Evolutionary conservation across 1,140 invertebrate genomes (phyloP), one percentile per base, ranked within the genome.

Genomic region (Pomacea maculata): DNA sequence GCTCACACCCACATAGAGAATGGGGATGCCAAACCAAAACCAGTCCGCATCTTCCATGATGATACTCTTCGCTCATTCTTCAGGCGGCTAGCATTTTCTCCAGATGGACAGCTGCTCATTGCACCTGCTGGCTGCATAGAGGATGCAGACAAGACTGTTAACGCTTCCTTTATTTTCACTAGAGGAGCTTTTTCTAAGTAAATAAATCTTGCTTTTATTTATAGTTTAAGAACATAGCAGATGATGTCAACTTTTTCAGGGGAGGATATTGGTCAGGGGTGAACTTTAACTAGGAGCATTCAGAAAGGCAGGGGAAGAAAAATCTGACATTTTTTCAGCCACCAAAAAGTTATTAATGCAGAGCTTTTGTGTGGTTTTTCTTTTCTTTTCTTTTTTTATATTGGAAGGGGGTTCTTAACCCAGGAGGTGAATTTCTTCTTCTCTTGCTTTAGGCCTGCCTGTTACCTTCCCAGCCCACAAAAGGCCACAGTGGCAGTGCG

Each of bases 41-140:
- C 85, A 75, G 85, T 86, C 77, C 68, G 95, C 73, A 92, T 98
- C 61, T 99, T 97, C 90, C 95, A 98, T 87, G 98, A 99, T 90
- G 97, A 99, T 88, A 98, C 97, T 1, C 94, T 99, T 72, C 96
- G 97, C 89, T 97, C 97, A 4, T 99, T 97, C 91, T 99, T 96
- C 88, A 93, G 98, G 74, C 93, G 98, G 74, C 88, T 99, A 7
- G 93, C 94, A 45, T 99, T 97, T 87, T 96, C 95, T 70, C 95
- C 96, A 15, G 97, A 98, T 92, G 98, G 97, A 14, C 93, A 95
- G 87, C 91, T 99, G 55, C 91, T 99, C 17, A 93, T 98, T 34
- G 95, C 95, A 2, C 98, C 98, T 57, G 86, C 90, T 0, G 91
- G 90, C 19, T 88, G 85, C 80, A 71, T 91, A 54, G 90, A 92